Conservation (phyloP, 2,888 invertebrate species). For the Dusona sp. region DNA sequence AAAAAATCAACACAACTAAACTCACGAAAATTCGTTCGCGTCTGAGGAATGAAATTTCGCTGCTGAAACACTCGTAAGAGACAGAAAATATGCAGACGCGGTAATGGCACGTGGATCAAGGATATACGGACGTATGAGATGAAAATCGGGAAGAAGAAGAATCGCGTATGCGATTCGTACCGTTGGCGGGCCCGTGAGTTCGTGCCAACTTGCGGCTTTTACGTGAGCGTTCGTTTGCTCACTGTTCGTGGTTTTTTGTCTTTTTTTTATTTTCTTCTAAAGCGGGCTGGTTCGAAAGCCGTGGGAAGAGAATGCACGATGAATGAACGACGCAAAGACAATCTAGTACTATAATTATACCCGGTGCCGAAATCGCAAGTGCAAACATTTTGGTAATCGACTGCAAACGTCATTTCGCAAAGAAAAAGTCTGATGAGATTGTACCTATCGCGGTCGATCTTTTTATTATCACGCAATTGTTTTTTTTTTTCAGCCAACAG, state of each 20-base stretch:
- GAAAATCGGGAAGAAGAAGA: neutral
- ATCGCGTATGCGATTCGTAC: neutral
- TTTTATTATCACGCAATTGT: too few relatives aligned
- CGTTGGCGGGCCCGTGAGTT: neutral
- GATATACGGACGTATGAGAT: neutral
- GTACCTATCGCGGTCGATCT: too few relatives aligned
- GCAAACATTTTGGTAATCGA: neutral
- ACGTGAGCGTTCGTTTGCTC: neutral
- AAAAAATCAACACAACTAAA: too few relatives aligned
- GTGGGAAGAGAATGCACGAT: neutral
- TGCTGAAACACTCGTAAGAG: neutral
- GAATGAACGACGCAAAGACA: neutral
- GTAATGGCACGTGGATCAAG: neutral
- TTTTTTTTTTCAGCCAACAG: too few relatives aligned
- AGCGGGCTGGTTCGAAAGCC: neutral
- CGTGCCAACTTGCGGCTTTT: neutral
- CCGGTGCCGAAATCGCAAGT: too few relatives aligned
- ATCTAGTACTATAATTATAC: neutral
- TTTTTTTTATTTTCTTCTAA: neutral
- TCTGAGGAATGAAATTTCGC: neutral
- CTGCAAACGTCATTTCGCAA: neutral
- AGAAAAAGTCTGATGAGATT: neutral
- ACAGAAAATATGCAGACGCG: neutral
- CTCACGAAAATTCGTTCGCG: too few relatives aligned
- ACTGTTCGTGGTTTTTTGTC: neutral